Conservation (phyloP, 2,113 vertebrate species). For the Pelmatolapia mariae region DNA sequence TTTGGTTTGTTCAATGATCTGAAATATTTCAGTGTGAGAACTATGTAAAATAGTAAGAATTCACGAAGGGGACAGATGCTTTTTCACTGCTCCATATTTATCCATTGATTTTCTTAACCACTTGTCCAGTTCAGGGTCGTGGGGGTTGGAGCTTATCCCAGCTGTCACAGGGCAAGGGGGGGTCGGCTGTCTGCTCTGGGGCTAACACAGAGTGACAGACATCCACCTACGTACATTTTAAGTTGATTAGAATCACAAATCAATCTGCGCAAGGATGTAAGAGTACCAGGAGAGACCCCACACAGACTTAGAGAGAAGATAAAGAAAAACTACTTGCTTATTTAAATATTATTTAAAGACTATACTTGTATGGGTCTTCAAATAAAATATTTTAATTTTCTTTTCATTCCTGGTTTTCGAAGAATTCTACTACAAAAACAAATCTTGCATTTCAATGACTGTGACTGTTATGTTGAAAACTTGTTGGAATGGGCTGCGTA, state of each 20-base stretch:
- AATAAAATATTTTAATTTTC: neutral
- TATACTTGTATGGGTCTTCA: neutral
- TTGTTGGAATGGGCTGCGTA: neutral
- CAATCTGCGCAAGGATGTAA: neutral
- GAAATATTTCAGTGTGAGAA: neutral
- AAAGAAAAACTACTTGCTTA: neutral
- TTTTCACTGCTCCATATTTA: fast-evolving
- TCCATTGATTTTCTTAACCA: neutral
- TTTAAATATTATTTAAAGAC: neutral
- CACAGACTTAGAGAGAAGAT: neutral
- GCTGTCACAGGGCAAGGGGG: neutral
- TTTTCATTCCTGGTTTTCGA: neutral
- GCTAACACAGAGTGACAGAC: neutral
- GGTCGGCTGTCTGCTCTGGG: neutral
- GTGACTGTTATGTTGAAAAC: neutral
- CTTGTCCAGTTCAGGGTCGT: neutral
- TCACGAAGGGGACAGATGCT: neutral
- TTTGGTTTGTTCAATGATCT: neutral
- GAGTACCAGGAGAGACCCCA: neutral
- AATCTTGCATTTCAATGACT: neutral
- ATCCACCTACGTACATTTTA: neutral
- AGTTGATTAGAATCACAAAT: neutral
- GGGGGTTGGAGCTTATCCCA: neutral
- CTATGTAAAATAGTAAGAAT: neutral
- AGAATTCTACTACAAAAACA: neutral